These are phyloP conservation scores for Pangasianodon gigas DNA, from an alignment of 2,113 vertebrate species.

Conservation along the genomic window DNA sequence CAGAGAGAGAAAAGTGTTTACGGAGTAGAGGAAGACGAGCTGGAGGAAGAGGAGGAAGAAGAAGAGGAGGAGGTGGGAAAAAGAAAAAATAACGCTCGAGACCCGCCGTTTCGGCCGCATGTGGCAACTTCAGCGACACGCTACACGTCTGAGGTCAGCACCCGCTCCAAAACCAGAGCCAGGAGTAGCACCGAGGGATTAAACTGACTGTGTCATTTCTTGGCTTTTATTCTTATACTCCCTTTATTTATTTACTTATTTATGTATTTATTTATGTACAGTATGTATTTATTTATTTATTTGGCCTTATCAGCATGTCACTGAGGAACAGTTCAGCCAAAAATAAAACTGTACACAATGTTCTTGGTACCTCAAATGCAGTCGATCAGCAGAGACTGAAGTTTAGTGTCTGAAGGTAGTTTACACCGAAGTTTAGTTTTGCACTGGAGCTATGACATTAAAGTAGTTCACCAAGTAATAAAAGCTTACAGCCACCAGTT, in stretches of 20 bases:
- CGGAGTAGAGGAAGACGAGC: not conserved
- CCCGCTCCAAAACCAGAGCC: constrained; percentile 70
- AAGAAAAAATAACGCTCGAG: constrained; percentile 54
- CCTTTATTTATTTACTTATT: not conserved
- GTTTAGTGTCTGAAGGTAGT: not conserved
- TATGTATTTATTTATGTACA: not conserved
- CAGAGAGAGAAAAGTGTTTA: constrained; percentile 58
- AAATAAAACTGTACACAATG: not conserved
- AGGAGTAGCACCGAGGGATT: constrained; percentile 59
- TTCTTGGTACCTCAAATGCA: not conserved
- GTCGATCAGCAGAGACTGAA: not conserved
- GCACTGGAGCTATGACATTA: not conserved
- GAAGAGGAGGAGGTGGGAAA: constrained; percentile 14
- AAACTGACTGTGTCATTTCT: not conserved
- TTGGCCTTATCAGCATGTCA: not conserved
- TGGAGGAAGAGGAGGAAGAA: constrained; percentile 42
- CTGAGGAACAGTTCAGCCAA: not conserved
- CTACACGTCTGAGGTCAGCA: constrained; percentile 67
- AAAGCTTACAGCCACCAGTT: not conserved
- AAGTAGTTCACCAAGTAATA: not conserved
- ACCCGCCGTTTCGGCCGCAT: constrained; percentile 60
- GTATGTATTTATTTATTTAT: not conserved
- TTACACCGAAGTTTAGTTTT: not conserved
- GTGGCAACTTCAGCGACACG: constrained; percentile 35
- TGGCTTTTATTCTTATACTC: no score